Base-by-base conservation (phyloP, 2,888 invertebrate genomes). In the Schrankia costaestrigalis region DNA sequence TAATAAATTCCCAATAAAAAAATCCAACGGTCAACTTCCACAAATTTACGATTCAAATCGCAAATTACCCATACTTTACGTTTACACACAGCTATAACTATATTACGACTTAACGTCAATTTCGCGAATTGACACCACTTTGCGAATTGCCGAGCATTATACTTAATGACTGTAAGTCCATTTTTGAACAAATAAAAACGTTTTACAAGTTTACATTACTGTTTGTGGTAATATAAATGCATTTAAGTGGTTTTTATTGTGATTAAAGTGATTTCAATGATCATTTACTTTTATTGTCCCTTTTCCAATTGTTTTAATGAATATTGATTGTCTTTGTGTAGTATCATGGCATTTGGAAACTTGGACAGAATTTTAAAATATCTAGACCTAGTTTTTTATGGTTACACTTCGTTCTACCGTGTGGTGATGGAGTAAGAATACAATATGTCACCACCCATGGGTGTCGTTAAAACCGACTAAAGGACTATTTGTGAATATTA, bases 21-120 rank as follows among this genome's bases (percentile, higher is more conserved):
- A 39, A n/a, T 7, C 13, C 42, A 36, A 46, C 35, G 57, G 54
- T 49, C 49, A 55, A 56, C 35, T 43, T 52, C 36, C 46, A 46
- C 38, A 35, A 41, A 35, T 52, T 54, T 56, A 33, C 19, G 35
- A 3, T 30, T 40, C 41, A 47, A 42, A 41, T 36, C 33, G 33
- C 36, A 55, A 55, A 53, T 56, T 44, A 35, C 43, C 26, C 27
- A 29, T 21, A 33, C 38, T 54, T 54, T 44, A 54, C 39, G 35
- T 33, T 44, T 40, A 49, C 31, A 53, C 54, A 60, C 51, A 41
- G 48, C 42, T 38, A 51, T 51, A 57, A 52, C 44, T 56, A 23
- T 45, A 45, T 46, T 40, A 54, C 46, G 52, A 53, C 36, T 62
- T 54, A 50, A 57, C 52, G 55, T 55, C 60, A 59, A 59, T 67